A percentile compares a stretch with the other conserved stretches of the same genome.
Conservation (phyloP, 2,797 vertebrate genomes). For the Peromyscus melanophrys region DNA sequence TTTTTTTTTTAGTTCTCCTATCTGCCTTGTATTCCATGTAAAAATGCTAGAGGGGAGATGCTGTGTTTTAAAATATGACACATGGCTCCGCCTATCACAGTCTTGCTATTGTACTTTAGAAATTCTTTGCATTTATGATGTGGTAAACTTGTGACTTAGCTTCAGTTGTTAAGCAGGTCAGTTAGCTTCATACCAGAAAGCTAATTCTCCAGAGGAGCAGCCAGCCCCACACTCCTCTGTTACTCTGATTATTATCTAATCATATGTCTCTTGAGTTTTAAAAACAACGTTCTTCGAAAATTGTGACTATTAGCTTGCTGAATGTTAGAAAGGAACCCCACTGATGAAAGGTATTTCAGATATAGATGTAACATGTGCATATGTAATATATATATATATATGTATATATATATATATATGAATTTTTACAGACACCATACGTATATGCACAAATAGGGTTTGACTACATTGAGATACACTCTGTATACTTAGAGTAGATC, state of each 20-base stretch:
- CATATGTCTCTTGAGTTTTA: not conserved
- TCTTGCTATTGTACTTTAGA: not conserved
- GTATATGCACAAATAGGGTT: not conserved
- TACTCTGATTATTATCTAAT: not conserved
- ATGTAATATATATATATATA: not conserved
- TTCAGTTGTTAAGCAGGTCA: not conserved
- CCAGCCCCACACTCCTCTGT: not conserved
- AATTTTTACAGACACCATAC: not conserved
- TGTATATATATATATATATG: not conserved
- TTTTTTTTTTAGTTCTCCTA: not conserved
- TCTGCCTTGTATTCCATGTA: not conserved
- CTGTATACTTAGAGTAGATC: not conserved
- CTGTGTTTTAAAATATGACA: not conserved
- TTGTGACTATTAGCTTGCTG: not conserved
- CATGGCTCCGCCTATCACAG: not conserved
- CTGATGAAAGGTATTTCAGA: not conserved
- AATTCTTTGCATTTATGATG: not conserved
- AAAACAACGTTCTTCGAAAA: not conserved
- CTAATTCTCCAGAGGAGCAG: not conserved
- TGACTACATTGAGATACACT: not conserved
- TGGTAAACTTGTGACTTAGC: not conserved
- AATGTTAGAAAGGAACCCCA: not conserved
- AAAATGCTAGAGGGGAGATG: not conserved
- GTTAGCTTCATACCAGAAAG: not conserved
- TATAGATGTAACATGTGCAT: not conserved